These are phyloP conservation scores for Euproctis similis DNA, from an alignment of 2,888 invertebrate genomes.

Conservation along the genomic window DNA sequence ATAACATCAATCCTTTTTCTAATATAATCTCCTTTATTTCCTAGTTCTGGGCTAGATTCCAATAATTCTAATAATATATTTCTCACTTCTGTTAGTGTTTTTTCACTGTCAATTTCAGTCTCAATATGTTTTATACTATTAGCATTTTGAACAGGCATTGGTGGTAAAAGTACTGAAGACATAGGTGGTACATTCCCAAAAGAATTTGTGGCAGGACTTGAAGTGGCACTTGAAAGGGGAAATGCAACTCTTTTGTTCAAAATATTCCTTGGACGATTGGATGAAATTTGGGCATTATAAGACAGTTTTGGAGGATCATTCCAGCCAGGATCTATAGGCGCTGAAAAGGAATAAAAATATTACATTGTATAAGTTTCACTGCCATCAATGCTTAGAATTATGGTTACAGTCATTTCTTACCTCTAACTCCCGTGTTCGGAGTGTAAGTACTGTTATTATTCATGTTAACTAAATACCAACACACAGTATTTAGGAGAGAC, in stretches of 20 bases:
- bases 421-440: constrained; percentile 31
- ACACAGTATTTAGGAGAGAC: too few species aligned
- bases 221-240: constrained; percentile 45
- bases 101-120: constrained; percentile 40
- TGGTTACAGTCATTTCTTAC: too few species aligned
- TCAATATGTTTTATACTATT: constrained; percentile 16
- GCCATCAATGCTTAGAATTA: too few species aligned
- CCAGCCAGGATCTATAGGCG: constrained; percentile 72
- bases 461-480: too few species aligned
- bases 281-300: constrained; percentile 54
- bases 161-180: constrained; percentile 25
- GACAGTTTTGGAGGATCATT: constrained; percentile 74
- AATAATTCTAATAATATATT: constrained; percentile 43
- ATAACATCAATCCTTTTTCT: constrained; percentile 69
- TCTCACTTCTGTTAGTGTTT: constrained; percentile 46
- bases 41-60: constrained; percentile 52
- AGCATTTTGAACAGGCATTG: constrained; percentile 19
- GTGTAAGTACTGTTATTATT: constrained; percentile 37
- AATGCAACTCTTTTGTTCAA: constrained; percentile 74
- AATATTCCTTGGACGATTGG: constrained; percentile 59
- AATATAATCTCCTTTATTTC: constrained; percentile 67
- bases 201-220: constrained; percentile 21
- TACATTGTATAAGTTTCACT: too few species aligned
- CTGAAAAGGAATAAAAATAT: constrained; percentile 23
- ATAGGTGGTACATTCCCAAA: constrained; percentile 43